Base-by-base conservation (phyloP, 2,113 vertebrate species). In the Ctenodactylus gundi region DNA sequence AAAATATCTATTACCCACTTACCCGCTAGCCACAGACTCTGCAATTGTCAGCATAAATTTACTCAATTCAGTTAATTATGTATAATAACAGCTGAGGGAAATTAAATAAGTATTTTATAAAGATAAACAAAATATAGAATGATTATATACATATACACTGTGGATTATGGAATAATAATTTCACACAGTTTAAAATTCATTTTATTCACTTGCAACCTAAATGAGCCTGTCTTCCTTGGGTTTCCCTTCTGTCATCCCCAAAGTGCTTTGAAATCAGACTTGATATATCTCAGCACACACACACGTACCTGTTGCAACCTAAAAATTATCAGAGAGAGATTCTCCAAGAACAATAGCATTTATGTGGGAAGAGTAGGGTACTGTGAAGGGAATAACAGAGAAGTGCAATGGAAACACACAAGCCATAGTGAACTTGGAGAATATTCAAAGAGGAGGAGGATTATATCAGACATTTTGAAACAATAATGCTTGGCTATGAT, bases 21-120 rank as follows among this genome's bases (percentile, higher is more conserved):
- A 17, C 85, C 67, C 64, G 89, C 39, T n/a, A 84, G 91, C 80
- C 91, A 95, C 29, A 85, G 46, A 93, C 49, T 87, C 77, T 85
- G 23, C 34, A 76, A 84, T 3, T 94, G 18, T 84, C 18, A 62
- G 41, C 12, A 89, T 25, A 93, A 93, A 94, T 65, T 55, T 25
- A 51, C 57, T 93, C 68, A 88, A 58, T 46, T 95, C 70, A 88
- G 46, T 70, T 95, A 88, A 88, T 87, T 81, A 77, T 67, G 29
- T 83, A 15, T 85, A 82, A 65, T 84, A 92, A 93, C 36, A 88
- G 81, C 44, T 92, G 49, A 57, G 23, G 36, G 72, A 39, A 21
- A 94, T 84, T 91, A 93, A 95, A 51, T 78, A 92, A 90, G 41
- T 88, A 81, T 82, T 94, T 96, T 94, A 95, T 90, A 91, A 94